Evolutionary conservation across 2,797 vertebrate species (phyloP), one percentile per base, ranked within the genome.

Genomic region (Gymnothorax javanicus): DNA sequence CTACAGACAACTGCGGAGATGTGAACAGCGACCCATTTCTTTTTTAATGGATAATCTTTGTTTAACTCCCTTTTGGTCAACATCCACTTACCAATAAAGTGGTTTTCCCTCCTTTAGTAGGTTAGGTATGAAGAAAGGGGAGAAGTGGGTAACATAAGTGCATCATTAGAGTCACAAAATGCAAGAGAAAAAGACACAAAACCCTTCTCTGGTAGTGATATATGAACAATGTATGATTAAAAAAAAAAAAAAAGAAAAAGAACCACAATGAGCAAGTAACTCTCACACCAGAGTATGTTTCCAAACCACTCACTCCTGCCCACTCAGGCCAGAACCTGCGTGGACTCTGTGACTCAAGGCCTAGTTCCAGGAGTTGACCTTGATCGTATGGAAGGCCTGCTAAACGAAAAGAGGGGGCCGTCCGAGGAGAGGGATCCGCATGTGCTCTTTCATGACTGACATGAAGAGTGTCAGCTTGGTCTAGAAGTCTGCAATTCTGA

Each of bases 11-110:
- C 97, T 98, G 97, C 96, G 97, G 97, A 98, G 96, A 97, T 97
- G 97, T 98, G 97, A 97, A 97, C 97, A 98, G 97, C 96, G 96
- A 97, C 97, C 97, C 97, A 97, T 97, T 97, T 97, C 95, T 97
- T 95, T 94, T 95, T 96, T 94, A 95, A 96, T 94, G 91, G 94
- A 95, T 96, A 96, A 96, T 97, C 67, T 86, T 94, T 91, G 92
- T 95, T 97, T 98, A 98, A 98, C 97, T 98, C 98, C 98, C 98
- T 99, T 98, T 97, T 99, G 97, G 98, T 98, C 99, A 98, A 98
- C 98, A 97, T 99, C 98, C 98, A 99, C 98, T 99, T 99, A 99
- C 98, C 98, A 99, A 99, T 97, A 99, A 99, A 99, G 98, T 99
- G 98, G 97, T 95, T 98, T 98, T 99, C 99, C 98, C 98, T 99